A percentile compares a stretch with the other conserved stretches of the same genome.
Conservation (phyloP, 92 coral and sea anemone species). For the Bergia puertoricense region DNA sequence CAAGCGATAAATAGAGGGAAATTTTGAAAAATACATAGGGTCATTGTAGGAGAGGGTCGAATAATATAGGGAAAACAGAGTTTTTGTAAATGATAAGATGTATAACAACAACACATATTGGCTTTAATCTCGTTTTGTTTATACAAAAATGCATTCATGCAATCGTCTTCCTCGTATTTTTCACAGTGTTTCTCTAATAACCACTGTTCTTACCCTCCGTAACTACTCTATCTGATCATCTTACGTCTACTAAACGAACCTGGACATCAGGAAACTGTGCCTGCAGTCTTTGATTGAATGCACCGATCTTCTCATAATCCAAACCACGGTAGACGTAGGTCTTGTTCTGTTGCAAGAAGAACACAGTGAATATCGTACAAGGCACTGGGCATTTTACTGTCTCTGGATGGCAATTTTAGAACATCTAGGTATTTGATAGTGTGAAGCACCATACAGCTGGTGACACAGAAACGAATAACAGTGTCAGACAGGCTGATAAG, state of each 20-base stretch:
- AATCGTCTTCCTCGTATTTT: no score
- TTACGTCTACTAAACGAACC: slow-evolving; percentile 44
- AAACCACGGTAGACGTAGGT: slow-evolving; percentile 89
- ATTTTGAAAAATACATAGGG: no score
- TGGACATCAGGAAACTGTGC: slow-evolving; percentile 94
- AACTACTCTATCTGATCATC: neutral
- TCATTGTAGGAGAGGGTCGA: no score
- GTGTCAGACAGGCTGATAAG: neutral
- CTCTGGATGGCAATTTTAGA: neutral
- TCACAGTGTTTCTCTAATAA: no score
- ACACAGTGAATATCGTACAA: neutral
- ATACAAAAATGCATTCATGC: no score
- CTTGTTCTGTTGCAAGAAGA: slow-evolving; percentile 70
- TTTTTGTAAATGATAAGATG: no score
- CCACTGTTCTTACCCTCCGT: neutral
- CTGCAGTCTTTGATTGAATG: slow-evolving; percentile 84
- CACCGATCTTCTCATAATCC: slow-evolving; percentile 87
- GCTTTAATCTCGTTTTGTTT: no score
- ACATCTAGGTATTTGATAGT: neutral
- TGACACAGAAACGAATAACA: neutral
- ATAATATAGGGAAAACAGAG: no score
- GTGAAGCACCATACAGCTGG: neutral
- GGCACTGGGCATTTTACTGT: neutral
- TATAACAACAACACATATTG: no score
- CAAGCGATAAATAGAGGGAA: no score